These are phyloP conservation scores for Dermatemys mawii DNA, from an alignment of 2,113 vertebrate genomes.

Conservation along the genomic window DNA sequence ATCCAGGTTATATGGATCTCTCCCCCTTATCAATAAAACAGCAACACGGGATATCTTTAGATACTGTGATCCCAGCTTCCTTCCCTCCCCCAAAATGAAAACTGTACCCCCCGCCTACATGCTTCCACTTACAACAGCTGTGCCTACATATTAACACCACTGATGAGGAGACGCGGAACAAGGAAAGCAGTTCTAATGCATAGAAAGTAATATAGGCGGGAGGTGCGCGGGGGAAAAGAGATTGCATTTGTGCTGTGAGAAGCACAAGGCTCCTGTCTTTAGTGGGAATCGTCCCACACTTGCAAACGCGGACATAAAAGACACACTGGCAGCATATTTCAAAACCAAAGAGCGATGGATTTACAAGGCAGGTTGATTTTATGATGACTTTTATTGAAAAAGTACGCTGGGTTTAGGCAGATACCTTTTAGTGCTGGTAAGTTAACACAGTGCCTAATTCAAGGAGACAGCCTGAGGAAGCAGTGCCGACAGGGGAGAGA, in stretches of 20 bases:
- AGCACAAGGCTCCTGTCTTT: slow-evolving; percentile 62
- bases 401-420: slow-evolving; percentile 81
- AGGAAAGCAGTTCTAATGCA: background rate
- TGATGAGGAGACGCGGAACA: background rate
- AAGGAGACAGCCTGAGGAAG: slow-evolving; percentile 88
- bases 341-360: slow-evolving; percentile 82
- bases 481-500: slow-evolving; percentile 81
- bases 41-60: slow-evolving; percentile 32
- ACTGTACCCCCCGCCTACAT: fast-evolving
- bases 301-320: slow-evolving; percentile 74
- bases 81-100: background rate
- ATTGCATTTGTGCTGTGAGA: slow-evolving; percentile 14
- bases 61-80: slow-evolving; percentile 36
- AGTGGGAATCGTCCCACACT: slow-evolving; percentile 68
- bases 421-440: slow-evolving; percentile 83
- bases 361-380: slow-evolving; percentile 88
- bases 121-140: background rate
- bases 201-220: slow-evolving; percentile 3
- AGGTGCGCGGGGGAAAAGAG: slow-evolving; percentile 15
- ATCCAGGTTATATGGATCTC: slow-evolving; percentile 58
- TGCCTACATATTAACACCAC: background rate
- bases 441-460: slow-evolving; percentile 88
- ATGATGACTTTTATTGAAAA: slow-evolving; percentile 86
- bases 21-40: no score
- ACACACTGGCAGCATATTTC: slow-evolving; percentile 80